Evolutionary conservation across 2,113 vertebrate species (phyloP), one percentile per base, ranked within the genome.

Genomic region (Entelurus aequoreus): DNA sequence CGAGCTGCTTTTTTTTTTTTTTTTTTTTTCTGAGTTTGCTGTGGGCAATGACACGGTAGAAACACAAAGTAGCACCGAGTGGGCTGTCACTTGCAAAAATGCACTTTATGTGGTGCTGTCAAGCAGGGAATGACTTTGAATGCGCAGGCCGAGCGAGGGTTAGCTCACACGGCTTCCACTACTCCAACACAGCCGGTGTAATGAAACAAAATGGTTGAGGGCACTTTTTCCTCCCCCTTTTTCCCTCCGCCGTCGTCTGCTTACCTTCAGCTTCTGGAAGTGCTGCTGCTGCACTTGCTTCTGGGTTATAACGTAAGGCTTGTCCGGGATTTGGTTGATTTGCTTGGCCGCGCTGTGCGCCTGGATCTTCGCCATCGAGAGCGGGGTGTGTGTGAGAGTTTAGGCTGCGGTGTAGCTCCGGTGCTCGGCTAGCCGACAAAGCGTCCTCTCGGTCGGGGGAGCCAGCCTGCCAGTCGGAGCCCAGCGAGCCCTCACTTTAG

Each of bases 231-330:
- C 71, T 61, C 69, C 68, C 71, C 80, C 67, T 74, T 69, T 59
- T 52, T 19, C 4, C 6, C 16, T 21, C 28, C 51, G 15, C 66
- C 77, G 68, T 77, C 72, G 72, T 86, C 81, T 82, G 73, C 86
- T 90, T 88, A 93, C 91, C 91, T 92, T 92, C 71, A 93, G 90
- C 81, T 92, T 91, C 82, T 93, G 91, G 84, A 92, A 93, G 88
- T 93, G 91, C 82, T 92, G 91, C 78, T 57, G 91, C 75, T 91
- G 90, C 78, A 90, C 88, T 86, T 91, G 91, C 79, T 91, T 92
- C 82, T 91, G 91, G 65, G 85, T 80, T 67, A 90, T 90, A 63
- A 88, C 89, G 78, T 83, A 92, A 78, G 90, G 88, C 88, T 90
- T 91, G 75, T 92, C 90, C 78, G 89, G 91, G 38, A 91, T 86